Percentiles rank a stretch among this genome's conserved stretches.
Evolutionary conservation across 2,113 vertebrate species (phyloP).

Genomic region (Henicopernis longicauda): DNA sequence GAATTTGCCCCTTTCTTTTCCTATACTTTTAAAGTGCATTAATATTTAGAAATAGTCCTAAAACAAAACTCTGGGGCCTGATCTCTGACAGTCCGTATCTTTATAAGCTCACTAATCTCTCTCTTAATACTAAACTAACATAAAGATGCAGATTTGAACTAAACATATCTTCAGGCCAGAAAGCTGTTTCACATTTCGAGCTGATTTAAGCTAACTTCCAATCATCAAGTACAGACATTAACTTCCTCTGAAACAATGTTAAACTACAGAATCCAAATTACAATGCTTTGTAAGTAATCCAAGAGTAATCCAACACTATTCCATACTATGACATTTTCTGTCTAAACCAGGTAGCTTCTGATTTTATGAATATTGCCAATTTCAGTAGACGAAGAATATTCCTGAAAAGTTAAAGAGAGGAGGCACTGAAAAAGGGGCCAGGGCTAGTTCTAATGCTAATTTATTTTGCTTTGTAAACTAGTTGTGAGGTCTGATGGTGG

Average conservation of each 20-base stretch:
- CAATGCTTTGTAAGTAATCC: not conserved
- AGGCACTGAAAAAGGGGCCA: not conserved
- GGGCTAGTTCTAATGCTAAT: slow-evolving; percentile 81
- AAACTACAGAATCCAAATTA: not conserved
- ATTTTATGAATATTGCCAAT: not conserved
- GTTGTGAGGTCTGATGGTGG: slow-evolving; percentile 74
- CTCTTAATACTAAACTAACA: not conserved
- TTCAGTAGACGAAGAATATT: not conserved
- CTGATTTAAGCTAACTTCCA: not conserved
- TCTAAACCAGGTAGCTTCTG: not conserved
- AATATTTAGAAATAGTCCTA: not conserved
- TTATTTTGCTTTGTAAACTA: slow-evolving; percentile 77
- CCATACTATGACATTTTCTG: not conserved
- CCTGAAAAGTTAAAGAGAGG: not conserved
- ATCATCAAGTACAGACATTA: not conserved
- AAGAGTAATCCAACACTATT: not conserved
- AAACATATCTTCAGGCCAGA: not conserved
- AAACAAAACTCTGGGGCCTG: not conserved
- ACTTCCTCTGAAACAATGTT: not conserved
- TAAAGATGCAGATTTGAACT: not conserved
- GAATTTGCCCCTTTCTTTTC: not conserved
- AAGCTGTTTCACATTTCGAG: not conserved
- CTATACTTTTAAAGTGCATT: not conserved
- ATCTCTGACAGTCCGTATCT: not conserved
- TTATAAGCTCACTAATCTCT: not conserved